These are phyloP conservation scores for Alauda arvensis DNA, from an alignment of 2,797 vertebrate species.

Conservation along the genomic window DNA sequence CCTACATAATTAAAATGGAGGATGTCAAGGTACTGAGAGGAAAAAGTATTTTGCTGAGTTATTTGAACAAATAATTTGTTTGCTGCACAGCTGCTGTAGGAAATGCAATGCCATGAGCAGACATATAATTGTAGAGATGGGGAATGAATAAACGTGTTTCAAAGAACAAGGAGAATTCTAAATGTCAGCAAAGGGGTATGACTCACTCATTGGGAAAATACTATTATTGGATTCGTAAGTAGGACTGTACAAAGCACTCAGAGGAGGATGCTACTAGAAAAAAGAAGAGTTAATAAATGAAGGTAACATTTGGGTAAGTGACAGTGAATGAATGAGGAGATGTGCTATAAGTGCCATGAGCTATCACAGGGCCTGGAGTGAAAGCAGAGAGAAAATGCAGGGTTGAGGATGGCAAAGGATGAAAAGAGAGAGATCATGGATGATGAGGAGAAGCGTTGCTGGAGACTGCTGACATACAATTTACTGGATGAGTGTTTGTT, in stretches of 20 bases:
- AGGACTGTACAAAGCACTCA: conserved; percentile 41
- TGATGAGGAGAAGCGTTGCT: background rate
- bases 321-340: conserved; percentile 49
- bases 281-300: conserved; percentile 23
- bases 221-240: conserved; percentile 66
- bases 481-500: background rate
- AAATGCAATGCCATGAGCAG: conserved; percentile 54
- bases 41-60: background rate
- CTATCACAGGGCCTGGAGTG: background rate
- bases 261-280: conserved; percentile 32
- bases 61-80: conserved; percentile 17
- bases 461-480: conserved; percentile 22
- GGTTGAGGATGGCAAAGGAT: background rate
- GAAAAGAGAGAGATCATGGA: conserved; percentile 14
- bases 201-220: conserved; percentile 63
- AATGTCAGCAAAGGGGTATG: conserved; percentile 59
- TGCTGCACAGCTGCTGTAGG: conserved; percentile 57
- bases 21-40: conserved; percentile 8
- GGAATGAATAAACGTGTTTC: conserved; percentile 75
- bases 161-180: conserved; percentile 73
- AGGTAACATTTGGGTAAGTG: conserved; percentile 33
- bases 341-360: background rate
- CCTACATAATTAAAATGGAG: conserved; percentile 31
- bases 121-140: conserved; percentile 61
- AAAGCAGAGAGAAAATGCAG: conserved; percentile 19